Conservation (phyloP, 2,797 vertebrate species). For the Sebastes oblongus region DNA sequence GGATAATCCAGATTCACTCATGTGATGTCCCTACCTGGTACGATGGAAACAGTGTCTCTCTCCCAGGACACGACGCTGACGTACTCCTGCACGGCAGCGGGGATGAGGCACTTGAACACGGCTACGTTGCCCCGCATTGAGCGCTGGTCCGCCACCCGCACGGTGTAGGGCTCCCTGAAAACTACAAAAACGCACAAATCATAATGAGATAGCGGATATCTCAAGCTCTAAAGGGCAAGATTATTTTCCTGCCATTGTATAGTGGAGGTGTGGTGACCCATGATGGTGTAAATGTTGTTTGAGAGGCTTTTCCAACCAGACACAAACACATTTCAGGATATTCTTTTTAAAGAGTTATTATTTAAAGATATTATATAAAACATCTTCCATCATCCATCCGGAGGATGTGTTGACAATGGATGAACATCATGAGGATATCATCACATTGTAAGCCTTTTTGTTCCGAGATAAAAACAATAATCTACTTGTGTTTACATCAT, state of each 20-base stretch:
- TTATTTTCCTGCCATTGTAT: background rate
- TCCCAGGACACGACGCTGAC: conserved; percentile 99
- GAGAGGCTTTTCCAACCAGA: background rate
- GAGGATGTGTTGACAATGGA: background rate
- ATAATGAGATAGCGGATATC: background rate
- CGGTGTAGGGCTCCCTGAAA: conserved; percentile 99
- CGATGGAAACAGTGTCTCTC: conserved; percentile 97
- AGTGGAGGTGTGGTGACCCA: background rate
- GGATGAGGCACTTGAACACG: conserved; percentile 99
- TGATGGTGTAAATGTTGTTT: background rate
- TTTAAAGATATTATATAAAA: background rate
- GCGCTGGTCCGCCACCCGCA: conserved; percentile 99
- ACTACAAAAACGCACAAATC: conserved; percentile 77
- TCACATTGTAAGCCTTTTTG: background rate
- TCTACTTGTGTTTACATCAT: conserved; percentile 36
- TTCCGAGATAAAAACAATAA: conserved; percentile 31
- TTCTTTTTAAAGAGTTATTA: background rate
- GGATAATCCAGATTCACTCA: background rate
- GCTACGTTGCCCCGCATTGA: conserved; percentile 99
- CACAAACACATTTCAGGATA: background rate
- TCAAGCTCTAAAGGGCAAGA: background rate
- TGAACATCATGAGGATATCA: background rate
- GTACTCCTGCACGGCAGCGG: conserved; percentile 97
- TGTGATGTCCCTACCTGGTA: conserved; percentile 87
- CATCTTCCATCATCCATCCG: background rate